Base-by-base conservation (phyloP, 2,888 invertebrate genomes). In the Drosophila pseudotalamancana region DNA sequence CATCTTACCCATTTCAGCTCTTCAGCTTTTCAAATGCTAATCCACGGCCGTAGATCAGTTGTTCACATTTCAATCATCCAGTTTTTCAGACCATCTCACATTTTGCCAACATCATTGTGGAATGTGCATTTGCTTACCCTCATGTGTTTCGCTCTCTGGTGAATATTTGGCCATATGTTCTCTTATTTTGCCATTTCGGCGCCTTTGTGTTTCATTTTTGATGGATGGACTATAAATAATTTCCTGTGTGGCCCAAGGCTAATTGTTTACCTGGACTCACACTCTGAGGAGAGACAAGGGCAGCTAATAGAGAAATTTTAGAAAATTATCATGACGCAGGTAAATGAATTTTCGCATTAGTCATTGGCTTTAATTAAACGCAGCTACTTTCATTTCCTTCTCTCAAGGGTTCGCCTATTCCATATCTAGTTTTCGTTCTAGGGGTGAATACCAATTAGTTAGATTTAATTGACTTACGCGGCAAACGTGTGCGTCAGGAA, bases 221-320 rank as follows among this genome's bases (percentile, higher is more conserved):
- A 75, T 71, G 75, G 71, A 75, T 75, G 63, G 46, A 68, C 70
- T 56, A 65, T 65, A 70, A 65, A 69, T 73, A 73, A 73, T 73
- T 73, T 35, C 69, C 51, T 68, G 72, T 57, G 56, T 57, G 72
- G 66, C 65, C 55, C 27, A 18, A 25, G 25, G 45, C 63, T 48
- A 49, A 61, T 39, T 50, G 45, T 40, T 63, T 72, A 72, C 72
- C 71, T 72, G 60, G 48, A 18, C 42, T 16, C 5, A 14, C 14
- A 25, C 34, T 12, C 6, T 3, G 32, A 11, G 11, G 14, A 8
- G 21, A 39, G n/a, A 18, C 31, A 18, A 25, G 45, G 51, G 25
- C 39, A 5, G 54, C 60, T 51, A 55, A 64, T 64, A 69, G 54
- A 57, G 53, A 59, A 72, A 72, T 64, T 56, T 43, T 51, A 11